A percentile compares a stretch with the other conserved stretches of the same genome.
These are phyloP conservation scores for Furcifer pardalis DNA, from an alignment of 2,797 vertebrate genomes.

Conservation along the genomic window DNA sequence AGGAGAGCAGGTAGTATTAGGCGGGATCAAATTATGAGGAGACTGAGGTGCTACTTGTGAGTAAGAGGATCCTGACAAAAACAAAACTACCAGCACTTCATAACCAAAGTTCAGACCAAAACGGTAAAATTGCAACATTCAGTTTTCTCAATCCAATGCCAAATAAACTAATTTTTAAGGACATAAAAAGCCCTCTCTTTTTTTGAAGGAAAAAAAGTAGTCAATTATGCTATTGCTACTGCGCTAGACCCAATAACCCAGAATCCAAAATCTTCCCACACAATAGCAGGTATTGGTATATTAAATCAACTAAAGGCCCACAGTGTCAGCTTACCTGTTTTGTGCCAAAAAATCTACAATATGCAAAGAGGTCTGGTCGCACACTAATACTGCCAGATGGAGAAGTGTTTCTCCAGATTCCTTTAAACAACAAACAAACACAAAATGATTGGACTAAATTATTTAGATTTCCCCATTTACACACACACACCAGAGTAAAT, in stretches of 20 bases:
- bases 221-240: not conserved
- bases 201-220: not conserved
- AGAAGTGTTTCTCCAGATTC: slow-evolving; percentile 84
- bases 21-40: too few species aligned
- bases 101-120: not conserved
- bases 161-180: too few species aligned
- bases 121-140: not conserved
- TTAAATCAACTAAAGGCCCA: not conserved
- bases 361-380: slow-evolving; percentile 84
- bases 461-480: not conserved
- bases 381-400: slow-evolving; percentile 82
- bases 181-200: not conserved
- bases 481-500: too few species aligned
- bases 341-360: slow-evolving; percentile 87
- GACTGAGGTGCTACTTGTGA: too few species aligned
- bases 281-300: not conserved
- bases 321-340: slow-evolving; percentile 73
- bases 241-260: not conserved
- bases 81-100: not conserved
- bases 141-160: too few species aligned
- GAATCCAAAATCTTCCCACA: not conserved
- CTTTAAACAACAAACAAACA: slow-evolving; percentile 65
- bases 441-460: not conserved
- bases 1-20: too few species aligned
- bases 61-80: too few species aligned